These are phyloP conservation scores for Novumbra hubbsi DNA, from an alignment of 2,797 vertebrate genomes.

Conservation along the genomic window DNA sequence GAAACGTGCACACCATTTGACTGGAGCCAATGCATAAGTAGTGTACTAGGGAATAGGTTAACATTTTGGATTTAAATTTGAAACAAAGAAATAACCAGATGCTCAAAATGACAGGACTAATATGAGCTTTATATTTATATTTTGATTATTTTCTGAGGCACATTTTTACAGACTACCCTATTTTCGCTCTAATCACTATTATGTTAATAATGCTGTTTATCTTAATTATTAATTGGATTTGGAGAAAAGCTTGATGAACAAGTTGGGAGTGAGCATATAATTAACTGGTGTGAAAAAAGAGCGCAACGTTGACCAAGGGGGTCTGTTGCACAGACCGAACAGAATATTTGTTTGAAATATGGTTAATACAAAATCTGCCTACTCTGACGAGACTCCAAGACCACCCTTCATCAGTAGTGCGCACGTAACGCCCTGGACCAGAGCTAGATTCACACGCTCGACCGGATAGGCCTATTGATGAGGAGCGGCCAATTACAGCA, in stretches of 20 bases:
- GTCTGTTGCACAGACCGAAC: not conserved
- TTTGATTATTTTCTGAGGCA: too few relatives aligned
- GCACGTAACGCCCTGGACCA: not conserved
- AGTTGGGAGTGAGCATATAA: too few relatives aligned
- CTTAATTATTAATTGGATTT: too few relatives aligned
- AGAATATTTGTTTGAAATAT: too few relatives aligned
- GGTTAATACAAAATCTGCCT: too few relatives aligned
- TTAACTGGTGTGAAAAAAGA: not conserved
- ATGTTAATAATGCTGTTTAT: too few relatives aligned
- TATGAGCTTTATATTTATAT: not conserved
- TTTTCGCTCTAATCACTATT: too few relatives aligned
- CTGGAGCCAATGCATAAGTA: not conserved
- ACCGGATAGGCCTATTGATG: not conserved
- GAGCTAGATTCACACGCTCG: not conserved
- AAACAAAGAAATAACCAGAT: not conserved
- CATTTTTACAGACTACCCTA: too few relatives aligned
- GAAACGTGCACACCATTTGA: not conserved
- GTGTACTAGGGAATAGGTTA: not conserved
- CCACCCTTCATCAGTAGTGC: not conserved
- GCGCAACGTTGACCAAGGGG: not conserved
- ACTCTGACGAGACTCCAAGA: too few relatives aligned
- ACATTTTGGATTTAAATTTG: not conserved
- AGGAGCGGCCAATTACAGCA: constrained; percentile 6
- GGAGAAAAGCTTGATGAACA: too few relatives aligned
- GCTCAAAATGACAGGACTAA: not conserved